Base-by-base conservation (phyloP, 2,113 vertebrate species). In the Corythornis cristatus region DNA sequence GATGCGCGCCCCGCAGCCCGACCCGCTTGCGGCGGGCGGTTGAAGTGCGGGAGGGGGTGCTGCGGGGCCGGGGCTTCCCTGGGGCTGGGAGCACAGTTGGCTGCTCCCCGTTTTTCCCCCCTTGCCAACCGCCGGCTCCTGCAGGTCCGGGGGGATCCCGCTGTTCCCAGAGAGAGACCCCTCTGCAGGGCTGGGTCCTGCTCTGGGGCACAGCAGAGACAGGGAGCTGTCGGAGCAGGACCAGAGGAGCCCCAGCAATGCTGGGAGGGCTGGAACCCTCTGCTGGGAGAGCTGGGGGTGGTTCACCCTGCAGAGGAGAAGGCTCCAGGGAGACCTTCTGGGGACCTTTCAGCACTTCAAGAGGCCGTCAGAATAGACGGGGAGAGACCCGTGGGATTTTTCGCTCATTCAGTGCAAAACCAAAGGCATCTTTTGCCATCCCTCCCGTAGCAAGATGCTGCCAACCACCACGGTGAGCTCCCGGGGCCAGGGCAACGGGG, bases 401-500 rank as follows among this genome's bases (percentile, higher is more conserved):
- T 6, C 26, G 9, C 6, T 8, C 3, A 1, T 48, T 50, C 2
- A 0, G 3, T 7, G 23, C n/a, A 13, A 62, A 58, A 17, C 7
- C 43, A 31, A 29, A n/a, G 0, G 13, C 45, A 10, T 62, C 18
- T 68, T 70, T 22, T 79, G 67, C 33, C 79, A 31, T 46, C 40
- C 20, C 29, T 75, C 19, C 35, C 12, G 29, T 66, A 98, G 98
- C 95, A 96, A 79, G 70, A 99, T 99, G 99, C 97, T 99, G 97
- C 99, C 99, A 4, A 99, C 98, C 70, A 99, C 98, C 2, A 84
- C 97, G 2, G 43, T 97, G 61, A 96, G 50, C 54, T 95, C 98
- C 7, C 96, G 93, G 26, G 77, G 87, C 93, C 98, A 98, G 19
- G 98, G 97, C 89, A 99, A 99, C 1, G 99, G 99, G 1, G 96